phyloP scores from a whole-genome alignment of 2,113 vertebrate species.

The Pimephales promelas region DNA sequence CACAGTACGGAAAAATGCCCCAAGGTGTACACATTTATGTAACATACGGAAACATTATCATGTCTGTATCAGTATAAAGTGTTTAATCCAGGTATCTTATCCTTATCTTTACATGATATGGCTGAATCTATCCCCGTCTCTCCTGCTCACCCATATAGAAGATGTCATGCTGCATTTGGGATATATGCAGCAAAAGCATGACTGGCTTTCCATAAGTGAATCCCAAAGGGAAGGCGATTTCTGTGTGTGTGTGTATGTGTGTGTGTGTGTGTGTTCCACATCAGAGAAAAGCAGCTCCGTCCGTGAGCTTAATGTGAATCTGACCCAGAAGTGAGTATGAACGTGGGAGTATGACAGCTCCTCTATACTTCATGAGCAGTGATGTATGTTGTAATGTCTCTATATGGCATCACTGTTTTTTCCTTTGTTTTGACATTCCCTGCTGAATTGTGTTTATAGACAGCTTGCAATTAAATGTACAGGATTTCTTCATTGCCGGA shows the following conservation, averaged over 20 bases:
- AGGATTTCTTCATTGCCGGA: slow-evolving; percentile 16
- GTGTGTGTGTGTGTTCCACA: background rate
- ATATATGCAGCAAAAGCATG: background rate
- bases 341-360: slow-evolving; percentile 27
- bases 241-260: slow-evolving; percentile 8
- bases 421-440: slow-evolving; percentile 10
- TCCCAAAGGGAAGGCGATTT: background rate
- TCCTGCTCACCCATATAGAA: background rate
- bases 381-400: background rate
- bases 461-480: slow-evolving; percentile 1
- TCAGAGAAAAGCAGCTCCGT: background rate
- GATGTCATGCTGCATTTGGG: background rate
- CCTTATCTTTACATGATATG: slow-evolving; percentile 6
- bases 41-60: background rate
- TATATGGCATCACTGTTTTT: slow-evolving; percentile 13
- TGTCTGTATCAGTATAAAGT: background rate
- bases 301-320: slow-evolving; percentile 15
- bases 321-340: slow-evolving; percentile 27
- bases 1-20: background rate
- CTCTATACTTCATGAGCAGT: background rate
- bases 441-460: slow-evolving; percentile 2
- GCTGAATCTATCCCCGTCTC: background rate
- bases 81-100: background rate
- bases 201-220: slow-evolving; percentile 18
- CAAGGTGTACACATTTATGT: slow-evolving; percentile 23